Percentiles rank a stretch among this genome's conserved stretches.
phyloP scores from a whole-genome alignment of 2,113 vertebrate species.

The Epinephelus lanceolatus region DNA sequence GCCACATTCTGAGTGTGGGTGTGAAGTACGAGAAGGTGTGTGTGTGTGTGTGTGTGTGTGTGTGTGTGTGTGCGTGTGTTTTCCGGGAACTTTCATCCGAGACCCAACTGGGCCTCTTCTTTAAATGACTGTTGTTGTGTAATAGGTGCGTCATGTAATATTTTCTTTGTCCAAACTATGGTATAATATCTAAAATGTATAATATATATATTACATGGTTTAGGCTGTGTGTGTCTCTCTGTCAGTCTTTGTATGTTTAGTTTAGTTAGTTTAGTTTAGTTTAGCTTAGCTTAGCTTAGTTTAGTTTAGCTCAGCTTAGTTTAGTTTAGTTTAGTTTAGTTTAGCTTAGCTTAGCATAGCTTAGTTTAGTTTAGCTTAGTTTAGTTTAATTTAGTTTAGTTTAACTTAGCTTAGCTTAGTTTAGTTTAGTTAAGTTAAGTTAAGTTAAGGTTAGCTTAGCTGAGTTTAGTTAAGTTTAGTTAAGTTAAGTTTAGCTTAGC shows the following conservation, averaged over 20 bases:
- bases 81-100: slow-evolving; percentile 61
- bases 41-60: slow-evolving; percentile 29
- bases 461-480: no score
- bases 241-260: neutral
- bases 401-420: no score
- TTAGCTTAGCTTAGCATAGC: no score
- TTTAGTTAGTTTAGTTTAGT: no score
- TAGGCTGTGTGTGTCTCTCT: neutral
- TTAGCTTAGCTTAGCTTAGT: no score
- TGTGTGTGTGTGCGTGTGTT: slow-evolving; percentile 31
- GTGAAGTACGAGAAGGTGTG: slow-evolving; percentile 67
- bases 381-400: no score
- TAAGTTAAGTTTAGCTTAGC: no score
- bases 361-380: no score
- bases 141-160: neutral
- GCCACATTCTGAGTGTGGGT: slow-evolving; percentile 77
- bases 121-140: slow-evolving; percentile 40
- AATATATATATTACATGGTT: neutral
- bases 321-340: rapidly evolving
- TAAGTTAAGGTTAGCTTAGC: no score
- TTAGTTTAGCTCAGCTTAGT: no score
- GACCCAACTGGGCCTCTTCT: slow-evolving; percentile 15
- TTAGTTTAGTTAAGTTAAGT: no score
- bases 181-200: neutral
- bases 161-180: slow-evolving; percentile 7